A percentile compares a stretch with the other conserved stretches of the same genome.
phyloP scores from a whole-genome alignment of 2,113 vertebrate species.

The Aplodontia rufa region DNA sequence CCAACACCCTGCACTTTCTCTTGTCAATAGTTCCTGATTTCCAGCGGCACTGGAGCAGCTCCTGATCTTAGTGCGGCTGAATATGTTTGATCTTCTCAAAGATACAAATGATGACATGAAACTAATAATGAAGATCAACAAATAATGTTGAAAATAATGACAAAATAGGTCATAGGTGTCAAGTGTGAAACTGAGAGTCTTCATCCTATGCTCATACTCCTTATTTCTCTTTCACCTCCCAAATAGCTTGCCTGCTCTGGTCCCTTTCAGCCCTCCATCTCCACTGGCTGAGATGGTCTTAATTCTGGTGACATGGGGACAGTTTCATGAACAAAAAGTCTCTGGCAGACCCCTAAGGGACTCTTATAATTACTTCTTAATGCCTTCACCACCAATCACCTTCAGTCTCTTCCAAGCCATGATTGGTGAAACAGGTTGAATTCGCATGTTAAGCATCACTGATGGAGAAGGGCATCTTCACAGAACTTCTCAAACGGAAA shows the following conservation, averaged over 20 bases:
- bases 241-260: background rate
- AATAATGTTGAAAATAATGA: background rate
- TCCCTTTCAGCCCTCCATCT: no score
- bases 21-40: background rate
- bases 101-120: background rate
- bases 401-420: background rate
- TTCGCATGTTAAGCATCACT: background rate
- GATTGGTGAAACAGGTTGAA: background rate
- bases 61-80: background rate
- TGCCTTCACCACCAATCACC: background rate
- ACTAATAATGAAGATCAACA: background rate
- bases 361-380: background rate
- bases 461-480: background rate
- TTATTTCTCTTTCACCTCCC: background rate
- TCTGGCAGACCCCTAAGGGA: background rate
- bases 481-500: background rate
- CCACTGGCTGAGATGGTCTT: background rate
- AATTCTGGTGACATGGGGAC: background rate
- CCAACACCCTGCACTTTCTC: background rate
- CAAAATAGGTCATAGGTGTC: rapidly evolving
- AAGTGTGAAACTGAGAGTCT: no score
- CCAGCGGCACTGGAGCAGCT: background rate
- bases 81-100: background rate
- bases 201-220: background rate
- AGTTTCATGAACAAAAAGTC: background rate